A percentile compares a stretch with the other conserved stretches of the same genome.
Evolutionary conservation across 2,888 invertebrate species (phyloP).

Genomic region (Timema podura): DNA sequence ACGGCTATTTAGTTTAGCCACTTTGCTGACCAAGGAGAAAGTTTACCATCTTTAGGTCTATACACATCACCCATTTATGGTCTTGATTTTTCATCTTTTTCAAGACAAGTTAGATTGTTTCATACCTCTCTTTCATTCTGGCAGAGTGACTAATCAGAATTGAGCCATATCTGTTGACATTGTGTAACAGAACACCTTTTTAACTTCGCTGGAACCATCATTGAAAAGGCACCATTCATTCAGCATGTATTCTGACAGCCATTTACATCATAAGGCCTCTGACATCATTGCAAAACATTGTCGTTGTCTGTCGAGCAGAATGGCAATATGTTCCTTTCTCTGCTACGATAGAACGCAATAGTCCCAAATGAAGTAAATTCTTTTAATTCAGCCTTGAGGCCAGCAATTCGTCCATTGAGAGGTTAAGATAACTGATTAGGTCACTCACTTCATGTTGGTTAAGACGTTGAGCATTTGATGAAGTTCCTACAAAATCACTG

Average conservation of each 20-base stretch:
- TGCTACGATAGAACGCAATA: slow-evolving; percentile 17
- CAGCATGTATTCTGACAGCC: slow-evolving; percentile 13
- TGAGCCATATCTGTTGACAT: slow-evolving; percentile 25
- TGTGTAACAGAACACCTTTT: slow-evolving; percentile 24
- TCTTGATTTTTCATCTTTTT: background rate
- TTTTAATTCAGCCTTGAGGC: slow-evolving; percentile 31
- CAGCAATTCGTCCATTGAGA: slow-evolving; percentile 34
- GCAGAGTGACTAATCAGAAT: slow-evolving; percentile 17
- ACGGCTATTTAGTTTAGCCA: background rate
- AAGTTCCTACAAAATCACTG: slow-evolving; percentile 13
- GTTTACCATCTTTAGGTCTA: background rate
- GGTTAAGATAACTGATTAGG: slow-evolving; percentile 32
- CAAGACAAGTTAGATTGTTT: background rate
- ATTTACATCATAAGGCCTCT: slow-evolving; percentile 13
- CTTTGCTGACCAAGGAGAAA: slow-evolving; percentile 10
- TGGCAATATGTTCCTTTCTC: slow-evolving; percentile 21
- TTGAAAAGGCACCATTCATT: slow-evolving; percentile 20
- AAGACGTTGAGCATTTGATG: slow-evolving; percentile 30
- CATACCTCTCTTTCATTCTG: slow-evolving; percentile 6
- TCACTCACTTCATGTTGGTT: slow-evolving; percentile 33
- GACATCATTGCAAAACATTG: slow-evolving; percentile 13
- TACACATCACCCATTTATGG: background rate
- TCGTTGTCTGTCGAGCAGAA: slow-evolving; percentile 16
- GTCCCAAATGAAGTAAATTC: slow-evolving; percentile 27
- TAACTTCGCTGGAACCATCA: slow-evolving; percentile 24